These are phyloP conservation scores for Philereme transversata DNA, from an alignment of 2,888 invertebrate species.

Conservation along the genomic window DNA sequence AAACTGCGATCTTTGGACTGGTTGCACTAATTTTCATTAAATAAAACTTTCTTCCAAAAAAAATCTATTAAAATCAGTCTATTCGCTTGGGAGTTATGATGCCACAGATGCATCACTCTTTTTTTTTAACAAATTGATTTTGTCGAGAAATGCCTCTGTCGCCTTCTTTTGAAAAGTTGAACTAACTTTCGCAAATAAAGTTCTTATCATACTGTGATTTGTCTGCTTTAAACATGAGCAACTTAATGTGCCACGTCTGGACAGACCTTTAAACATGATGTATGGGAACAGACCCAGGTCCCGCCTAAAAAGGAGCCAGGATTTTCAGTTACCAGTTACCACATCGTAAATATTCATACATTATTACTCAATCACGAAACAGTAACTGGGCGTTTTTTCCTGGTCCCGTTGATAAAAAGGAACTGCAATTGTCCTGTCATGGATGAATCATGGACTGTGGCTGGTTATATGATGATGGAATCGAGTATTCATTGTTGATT, in stretches of 20 bases:
- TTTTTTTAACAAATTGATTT: too few species aligned
- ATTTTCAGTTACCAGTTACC: conserved; percentile 53
- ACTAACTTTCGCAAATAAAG: too few species aligned
- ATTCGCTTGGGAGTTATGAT: too few species aligned
- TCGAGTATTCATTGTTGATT: too few species aligned
- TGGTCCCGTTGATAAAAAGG: conserved; percentile 45
- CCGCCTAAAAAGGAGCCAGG: conserved; percentile 66
- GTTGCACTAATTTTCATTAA: too few species aligned
- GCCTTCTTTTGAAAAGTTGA: too few species aligned
- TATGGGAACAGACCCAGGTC: conserved; percentile 41
- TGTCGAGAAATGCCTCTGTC: too few species aligned
- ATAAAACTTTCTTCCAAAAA: too few species aligned
- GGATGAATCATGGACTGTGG: conserved; percentile 42
- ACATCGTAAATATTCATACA: conserved; percentile 81
- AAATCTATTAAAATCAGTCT: too few species aligned
- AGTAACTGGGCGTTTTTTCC: conserved; percentile 64
- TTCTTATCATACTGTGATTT: background rate
- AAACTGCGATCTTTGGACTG: too few species aligned
- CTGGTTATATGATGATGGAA: conserved; percentile 13
- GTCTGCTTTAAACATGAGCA: background rate
- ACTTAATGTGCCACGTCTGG: too few species aligned
- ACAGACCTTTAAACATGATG: conserved; percentile 6
- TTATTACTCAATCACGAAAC: conserved; percentile 80
- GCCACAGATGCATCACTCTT: too few species aligned
- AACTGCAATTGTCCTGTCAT: conserved; percentile 65